phyloP scores from a whole-genome alignment of 2,797 vertebrate genomes.

The Champsocephalus gunnari region DNA sequence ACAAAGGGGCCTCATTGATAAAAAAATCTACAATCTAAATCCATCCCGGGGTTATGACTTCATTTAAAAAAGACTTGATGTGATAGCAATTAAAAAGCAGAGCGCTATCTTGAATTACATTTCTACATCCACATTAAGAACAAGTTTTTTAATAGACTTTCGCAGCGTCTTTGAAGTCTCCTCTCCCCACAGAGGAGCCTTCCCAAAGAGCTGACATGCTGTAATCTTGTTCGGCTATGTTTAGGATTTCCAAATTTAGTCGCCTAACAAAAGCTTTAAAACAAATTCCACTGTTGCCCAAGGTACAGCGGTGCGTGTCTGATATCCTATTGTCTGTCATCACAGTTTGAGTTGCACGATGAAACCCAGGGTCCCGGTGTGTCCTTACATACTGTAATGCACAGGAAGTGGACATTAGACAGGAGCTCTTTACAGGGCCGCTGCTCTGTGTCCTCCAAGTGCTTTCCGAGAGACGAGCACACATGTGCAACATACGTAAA shows the following conservation, averaged over 20 bases:
- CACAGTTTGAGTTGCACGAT: slow-evolving; percentile 17
- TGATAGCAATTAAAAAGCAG: not conserved
- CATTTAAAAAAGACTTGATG: slow-evolving; percentile 14
- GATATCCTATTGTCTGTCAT: slow-evolving; percentile 21
- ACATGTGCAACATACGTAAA: slow-evolving; percentile 31
- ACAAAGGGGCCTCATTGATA: slow-evolving; percentile 4
- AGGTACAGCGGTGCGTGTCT: not conserved
- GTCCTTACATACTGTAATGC: slow-evolving; percentile 61
- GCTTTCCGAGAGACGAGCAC: slow-evolving; percentile 53
- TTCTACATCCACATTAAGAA: slow-evolving; percentile 20
- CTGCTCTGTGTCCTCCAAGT: slow-evolving; percentile 66
- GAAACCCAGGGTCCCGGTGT: slow-evolving; percentile 45
- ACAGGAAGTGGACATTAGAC: slow-evolving; percentile 62
- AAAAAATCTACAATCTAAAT: slow-evolving; percentile 16
- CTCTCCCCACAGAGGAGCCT: slow-evolving; percentile 2
- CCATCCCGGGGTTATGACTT: slow-evolving; percentile 1
- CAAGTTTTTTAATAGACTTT: slow-evolving; percentile 22
- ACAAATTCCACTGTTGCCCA: not conserved
- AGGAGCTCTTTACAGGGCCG: slow-evolving; percentile 52
- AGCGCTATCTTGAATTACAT: slow-evolving; percentile 21
- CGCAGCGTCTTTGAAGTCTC: slow-evolving; percentile 25
- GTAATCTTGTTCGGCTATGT: slow-evolving; percentile 10
- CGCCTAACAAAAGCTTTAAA: slow-evolving; percentile 30
- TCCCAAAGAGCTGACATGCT: slow-evolving; percentile 25
- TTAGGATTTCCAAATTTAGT: slow-evolving; percentile 21